Evolutionary conservation across 2,113 vertebrate genomes (phyloP), one percentile per base, ranked within the genome.

Genomic region (Pogona vitticeps): DNA sequence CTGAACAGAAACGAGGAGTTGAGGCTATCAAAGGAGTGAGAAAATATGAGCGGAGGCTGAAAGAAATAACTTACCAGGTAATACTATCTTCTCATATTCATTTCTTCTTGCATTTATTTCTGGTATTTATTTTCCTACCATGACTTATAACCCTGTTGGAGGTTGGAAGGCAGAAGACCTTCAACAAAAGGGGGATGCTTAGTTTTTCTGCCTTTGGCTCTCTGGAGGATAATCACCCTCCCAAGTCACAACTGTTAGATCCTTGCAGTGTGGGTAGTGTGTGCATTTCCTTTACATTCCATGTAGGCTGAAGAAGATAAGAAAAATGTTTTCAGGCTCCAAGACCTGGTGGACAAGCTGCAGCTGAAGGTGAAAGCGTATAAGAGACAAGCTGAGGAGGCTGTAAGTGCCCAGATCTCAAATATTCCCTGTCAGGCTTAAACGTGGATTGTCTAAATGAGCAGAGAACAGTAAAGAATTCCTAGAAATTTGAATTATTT

Each of bases 281-380:
- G 71, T 10, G 70, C 33, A 56, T 82, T 73, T 46, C 52, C 12
- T 73, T 88, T 85, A 17, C 56, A 86, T 12, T 90, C 20, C 76
- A 88, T 88, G 1, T 85, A 98, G 98, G 96, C 97, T 20, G 97
- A 98, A 80, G 97, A 98, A 88, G 97, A 98, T 92, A 96, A 87
- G 75, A 98, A 98, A 93, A 98, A 97, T n/a, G 90, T 97, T 59
- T 94, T 96, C 68, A 91, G 96, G 46, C 97, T 98, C 80, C 98
- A 98, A 85, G 97, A 98, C 88, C 93, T 98, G 90, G 97, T 97
- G 1, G 97, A 98, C 85, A 98, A 98, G 91, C 93, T 98, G 86
- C 98, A 98, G 90, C 90, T 97, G 90, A 98, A 98, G 94, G 97
- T 98, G 63, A 98, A 98, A 92, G 85, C 97, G 21, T 98, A 98